Evolutionary conservation across 2,888 invertebrate genomes (phyloP).

Genomic region (Chalcosyrphus nemorum): DNA sequence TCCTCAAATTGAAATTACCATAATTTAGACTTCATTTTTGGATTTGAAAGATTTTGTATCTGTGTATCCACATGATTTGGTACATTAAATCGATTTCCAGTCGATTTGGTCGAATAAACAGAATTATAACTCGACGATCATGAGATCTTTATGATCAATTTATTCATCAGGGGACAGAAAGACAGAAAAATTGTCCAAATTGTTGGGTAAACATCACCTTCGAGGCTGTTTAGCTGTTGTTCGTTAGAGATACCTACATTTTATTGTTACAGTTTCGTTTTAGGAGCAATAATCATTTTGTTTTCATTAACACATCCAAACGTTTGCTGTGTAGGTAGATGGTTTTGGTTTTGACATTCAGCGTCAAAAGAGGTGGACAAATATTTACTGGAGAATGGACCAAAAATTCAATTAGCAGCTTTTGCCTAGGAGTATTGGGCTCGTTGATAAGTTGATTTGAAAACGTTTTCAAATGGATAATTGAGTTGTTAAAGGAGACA

Average conservation of each 20-base stretch:
- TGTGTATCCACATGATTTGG: neutral
- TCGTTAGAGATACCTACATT: neutral
- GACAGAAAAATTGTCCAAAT: slow-evolving; percentile 5
- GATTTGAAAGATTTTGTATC: no score
- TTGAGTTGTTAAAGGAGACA: slow-evolving; percentile 49
- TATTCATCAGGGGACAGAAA: neutral
- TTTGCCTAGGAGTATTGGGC: neutral
- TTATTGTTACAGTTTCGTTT: slow-evolving; percentile 46
- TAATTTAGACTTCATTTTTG: slow-evolving; percentile 18
- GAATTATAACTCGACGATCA: slow-evolving; percentile 28
- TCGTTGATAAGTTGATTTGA: slow-evolving; percentile 12
- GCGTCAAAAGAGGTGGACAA: slow-evolving; percentile 6
- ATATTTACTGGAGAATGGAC: slow-evolving; percentile 22
- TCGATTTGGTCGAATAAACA: slow-evolving; percentile 37
- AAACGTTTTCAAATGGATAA: slow-evolving; percentile 50
- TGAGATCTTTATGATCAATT: slow-evolving; percentile 25
- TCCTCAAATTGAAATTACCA: slow-evolving; percentile 44
- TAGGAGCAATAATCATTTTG: slow-evolving; percentile 36
- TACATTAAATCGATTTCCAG: neutral
- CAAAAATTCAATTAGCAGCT: slow-evolving; percentile 57
- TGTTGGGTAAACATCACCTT: slow-evolving; percentile 19
- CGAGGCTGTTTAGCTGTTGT: slow-evolving; percentile 2
- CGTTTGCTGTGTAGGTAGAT: neutral
- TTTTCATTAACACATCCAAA: slow-evolving; percentile 27
- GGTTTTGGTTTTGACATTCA: slow-evolving; percentile 19